Evolutionary conservation across 1,140 invertebrate species (phyloP).

Genomic region (Neuroterus valhalla): DNA sequence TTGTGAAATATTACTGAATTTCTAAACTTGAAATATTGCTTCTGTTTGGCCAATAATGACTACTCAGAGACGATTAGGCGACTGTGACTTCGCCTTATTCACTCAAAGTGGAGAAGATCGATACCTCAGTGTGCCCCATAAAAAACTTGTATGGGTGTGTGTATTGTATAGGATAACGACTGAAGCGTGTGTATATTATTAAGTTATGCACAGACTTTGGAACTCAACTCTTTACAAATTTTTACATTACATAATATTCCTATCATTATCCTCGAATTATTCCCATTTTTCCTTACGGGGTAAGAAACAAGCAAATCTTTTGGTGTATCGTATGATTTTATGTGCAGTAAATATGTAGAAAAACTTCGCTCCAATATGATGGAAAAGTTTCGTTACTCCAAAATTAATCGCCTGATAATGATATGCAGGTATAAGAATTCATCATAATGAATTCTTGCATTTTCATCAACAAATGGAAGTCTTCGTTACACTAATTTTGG

Average conservation of each 20-base stretch:
- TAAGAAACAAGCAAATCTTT: no score
- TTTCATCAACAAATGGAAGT: not conserved
- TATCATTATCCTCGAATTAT: not conserved
- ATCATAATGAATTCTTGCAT: no score
- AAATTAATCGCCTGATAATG: no score
- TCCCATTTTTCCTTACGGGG: not conserved
- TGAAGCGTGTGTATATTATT: not conserved
- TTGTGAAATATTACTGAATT: no score
- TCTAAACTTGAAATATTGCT: no score
- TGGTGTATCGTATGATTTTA: no score
- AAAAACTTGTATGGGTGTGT: not conserved
- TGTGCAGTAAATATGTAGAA: no score
- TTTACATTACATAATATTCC: not conserved
- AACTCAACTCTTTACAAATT: not conserved
- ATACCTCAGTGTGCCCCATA: not conserved
- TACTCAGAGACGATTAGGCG: not conserved
- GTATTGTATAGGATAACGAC: not conserved
- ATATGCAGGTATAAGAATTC: no score
- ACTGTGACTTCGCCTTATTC: not conserved
- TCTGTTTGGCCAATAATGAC: not conserved
- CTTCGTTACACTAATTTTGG: not conserved
- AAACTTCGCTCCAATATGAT: no score
- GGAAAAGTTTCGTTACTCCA: no score
- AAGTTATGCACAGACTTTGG: slow-evolving; percentile 11
- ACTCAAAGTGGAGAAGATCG: not conserved